A percentile compares a stretch with the other conserved stretches of the same genome.
These are phyloP conservation scores for Euthynnus affinis DNA, from an alignment of 2,797 vertebrate species.

Conservation along the genomic window DNA sequence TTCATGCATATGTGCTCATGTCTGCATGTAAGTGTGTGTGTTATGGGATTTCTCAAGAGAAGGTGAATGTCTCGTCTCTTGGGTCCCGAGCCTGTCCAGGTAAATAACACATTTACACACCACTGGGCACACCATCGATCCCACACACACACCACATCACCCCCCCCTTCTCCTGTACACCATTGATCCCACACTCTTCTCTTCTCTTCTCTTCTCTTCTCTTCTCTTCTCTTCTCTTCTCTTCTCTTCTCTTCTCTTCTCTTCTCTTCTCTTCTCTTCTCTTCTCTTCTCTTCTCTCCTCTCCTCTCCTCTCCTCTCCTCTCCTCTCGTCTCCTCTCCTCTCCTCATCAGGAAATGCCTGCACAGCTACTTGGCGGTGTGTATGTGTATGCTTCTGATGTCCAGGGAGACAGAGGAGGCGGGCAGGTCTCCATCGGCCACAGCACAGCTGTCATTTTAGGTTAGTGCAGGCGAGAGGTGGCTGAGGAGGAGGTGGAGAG, in stretches of 20 bases:
- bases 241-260: slow-evolving; percentile 14
- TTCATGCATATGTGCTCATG: slow-evolving; percentile 11
- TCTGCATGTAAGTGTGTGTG: slow-evolving; percentile 28
- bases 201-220: not conserved
- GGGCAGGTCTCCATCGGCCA: slow-evolving; percentile 68
- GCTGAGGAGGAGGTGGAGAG: slow-evolving; percentile 66
- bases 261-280: slow-evolving; percentile 3
- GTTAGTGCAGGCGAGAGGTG: slow-evolving; percentile 78
- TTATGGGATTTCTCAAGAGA: slow-evolving; percentile 43
- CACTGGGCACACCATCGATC: slow-evolving; percentile 57
- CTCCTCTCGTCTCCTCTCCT: slow-evolving; percentile 13
- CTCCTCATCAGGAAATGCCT: slow-evolving; percentile 44
- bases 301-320: not conserved
- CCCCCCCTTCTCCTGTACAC: slow-evolving; percentile 17
- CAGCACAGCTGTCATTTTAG: slow-evolving; percentile 81
- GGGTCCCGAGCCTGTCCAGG: slow-evolving; percentile 58
- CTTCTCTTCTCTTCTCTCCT: slow-evolving; percentile 4
- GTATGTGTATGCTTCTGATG: slow-evolving; percentile 52
- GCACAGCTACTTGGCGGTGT: slow-evolving; percentile 34
- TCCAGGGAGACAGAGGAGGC: slow-evolving; percentile 71
- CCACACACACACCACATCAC: slow-evolving; percentile 14
- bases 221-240: slow-evolving; percentile 17
- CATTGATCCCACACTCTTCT: slow-evolving; percentile 44
- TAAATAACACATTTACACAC: slow-evolving; percentile 71
- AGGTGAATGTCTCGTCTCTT: slow-evolving; percentile 48